Percentiles rank a stretch among this genome's conserved stretches.
Evolutionary conservation across 2,113 vertebrate species (phyloP).

Genomic region (Catharus fuscescens): DNA sequence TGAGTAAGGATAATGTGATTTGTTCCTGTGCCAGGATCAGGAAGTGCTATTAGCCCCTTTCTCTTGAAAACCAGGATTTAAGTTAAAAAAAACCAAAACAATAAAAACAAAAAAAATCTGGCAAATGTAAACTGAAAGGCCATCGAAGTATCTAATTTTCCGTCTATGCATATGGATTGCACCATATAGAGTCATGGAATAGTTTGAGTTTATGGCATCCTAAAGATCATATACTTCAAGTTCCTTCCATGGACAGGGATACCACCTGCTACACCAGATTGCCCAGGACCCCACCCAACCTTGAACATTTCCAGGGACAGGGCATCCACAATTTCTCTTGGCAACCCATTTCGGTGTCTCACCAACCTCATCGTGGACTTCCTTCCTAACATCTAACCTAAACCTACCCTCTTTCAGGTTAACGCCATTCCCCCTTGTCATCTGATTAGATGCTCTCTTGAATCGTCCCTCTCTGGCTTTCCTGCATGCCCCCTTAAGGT

Average conservation of each 20-base stretch:
- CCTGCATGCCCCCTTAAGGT: background rate
- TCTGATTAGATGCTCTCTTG: background rate
- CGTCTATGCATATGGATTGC: background rate
- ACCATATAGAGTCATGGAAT: background rate
- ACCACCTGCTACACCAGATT: background rate
- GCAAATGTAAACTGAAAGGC: conserved; percentile 9
- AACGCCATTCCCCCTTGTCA: background rate
- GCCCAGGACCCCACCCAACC: background rate
- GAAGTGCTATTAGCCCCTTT: conserved; percentile 31
- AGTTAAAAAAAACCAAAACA: background rate
- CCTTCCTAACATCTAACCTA: background rate
- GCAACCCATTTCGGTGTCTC: background rate
- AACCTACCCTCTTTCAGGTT: background rate
- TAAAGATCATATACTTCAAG: background rate
- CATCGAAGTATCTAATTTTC: background rate
- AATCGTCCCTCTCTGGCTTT: background rate
- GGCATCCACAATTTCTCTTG: background rate
- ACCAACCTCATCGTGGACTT: background rate
- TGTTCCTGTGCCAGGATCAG: conserved; percentile 32
- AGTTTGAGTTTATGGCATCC: background rate
- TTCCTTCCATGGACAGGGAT: background rate
- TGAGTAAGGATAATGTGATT: conserved; percentile 54
- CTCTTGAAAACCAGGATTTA: background rate
- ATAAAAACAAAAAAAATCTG: background rate
- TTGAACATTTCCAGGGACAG: background rate